Conservation (phyloP, 2,888 invertebrate genomes). For the Acanthosoma haemorrhoidale region DNA sequence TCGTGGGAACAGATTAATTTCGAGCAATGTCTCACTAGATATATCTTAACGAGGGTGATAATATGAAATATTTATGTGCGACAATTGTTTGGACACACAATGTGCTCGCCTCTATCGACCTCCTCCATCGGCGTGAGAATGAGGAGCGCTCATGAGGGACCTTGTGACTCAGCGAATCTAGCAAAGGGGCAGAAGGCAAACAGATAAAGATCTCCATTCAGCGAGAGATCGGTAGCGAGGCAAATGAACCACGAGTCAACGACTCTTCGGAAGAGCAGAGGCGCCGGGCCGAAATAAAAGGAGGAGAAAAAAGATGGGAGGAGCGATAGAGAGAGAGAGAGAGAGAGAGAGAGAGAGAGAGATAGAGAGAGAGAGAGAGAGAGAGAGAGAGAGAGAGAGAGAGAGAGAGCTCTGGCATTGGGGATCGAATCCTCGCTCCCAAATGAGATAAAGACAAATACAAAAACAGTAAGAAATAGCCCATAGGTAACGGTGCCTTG, state of each 20-base stretch:
- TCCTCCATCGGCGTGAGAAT: slow-evolving; percentile 1
- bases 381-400: too few relatives aligned
- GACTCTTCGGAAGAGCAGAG: background rate
- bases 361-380: too few relatives aligned
- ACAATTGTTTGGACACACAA: background rate
- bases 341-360: too few relatives aligned
- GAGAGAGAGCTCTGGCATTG: too few relatives aligned
- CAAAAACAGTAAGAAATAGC: background rate
- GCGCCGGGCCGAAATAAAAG: background rate
- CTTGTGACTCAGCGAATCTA: background rate
- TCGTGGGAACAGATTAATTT: background rate
- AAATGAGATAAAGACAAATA: slow-evolving; percentile 8
- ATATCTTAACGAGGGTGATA: background rate
- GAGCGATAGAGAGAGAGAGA: too few relatives aligned
- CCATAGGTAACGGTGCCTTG: background rate
- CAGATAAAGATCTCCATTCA: slow-evolving; percentile 1
- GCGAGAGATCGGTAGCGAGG: too few relatives aligned
- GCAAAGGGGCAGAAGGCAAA: background rate
- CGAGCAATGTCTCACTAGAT: background rate
- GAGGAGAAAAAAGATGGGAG: background rate
- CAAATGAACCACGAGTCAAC: background rate
- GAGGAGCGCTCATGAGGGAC: background rate
- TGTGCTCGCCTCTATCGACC: background rate
- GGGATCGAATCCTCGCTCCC: background rate
- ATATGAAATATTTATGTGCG: background rate